Percentiles rank a stretch among this genome's conserved stretches.
Evolutionary conservation across 92 coral and sea anemone genomes (phyloP).

Genomic region (Porites divaricata): DNA sequence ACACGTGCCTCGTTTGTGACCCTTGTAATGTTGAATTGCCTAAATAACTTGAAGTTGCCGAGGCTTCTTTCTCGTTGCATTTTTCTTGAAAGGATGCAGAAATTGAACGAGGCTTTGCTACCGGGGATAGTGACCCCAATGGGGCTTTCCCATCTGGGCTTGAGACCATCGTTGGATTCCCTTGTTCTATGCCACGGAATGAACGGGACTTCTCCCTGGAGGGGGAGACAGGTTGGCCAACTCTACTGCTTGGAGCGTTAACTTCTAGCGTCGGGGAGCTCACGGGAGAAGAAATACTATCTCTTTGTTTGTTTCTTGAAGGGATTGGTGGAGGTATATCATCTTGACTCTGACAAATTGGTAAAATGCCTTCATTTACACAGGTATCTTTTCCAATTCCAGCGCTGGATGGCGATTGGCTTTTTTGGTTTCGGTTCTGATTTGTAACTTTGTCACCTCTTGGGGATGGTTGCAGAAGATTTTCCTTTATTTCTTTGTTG

Average conservation of each 20-base stretch:
- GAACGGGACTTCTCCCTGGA: constrained; percentile 2
- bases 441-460: background rate
- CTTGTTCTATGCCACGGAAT: constrained; percentile 2
- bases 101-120: background rate
- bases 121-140: background rate
- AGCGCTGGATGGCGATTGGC: background rate
- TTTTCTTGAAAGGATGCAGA: background rate
- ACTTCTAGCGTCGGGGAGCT: background rate
- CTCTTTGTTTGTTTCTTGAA: background rate
- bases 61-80: too few species aligned
- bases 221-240: background rate
- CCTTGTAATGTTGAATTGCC: background rate
- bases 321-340: constrained; percentile 13
- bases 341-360: background rate
- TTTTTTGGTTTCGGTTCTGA: background rate
- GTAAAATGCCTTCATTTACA: background rate
- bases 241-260: background rate
- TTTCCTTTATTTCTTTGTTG: background rate
- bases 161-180: background rate
- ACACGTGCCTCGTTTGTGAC: background rate
- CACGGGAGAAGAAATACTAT: background rate
- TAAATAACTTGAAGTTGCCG: background rate
- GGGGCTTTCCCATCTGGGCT: background rate
- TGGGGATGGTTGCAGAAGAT: background rate
- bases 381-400: background rate